Base-by-base conservation (phyloP, 1,140 invertebrate species). In the Drosophila obscura region DNA sequence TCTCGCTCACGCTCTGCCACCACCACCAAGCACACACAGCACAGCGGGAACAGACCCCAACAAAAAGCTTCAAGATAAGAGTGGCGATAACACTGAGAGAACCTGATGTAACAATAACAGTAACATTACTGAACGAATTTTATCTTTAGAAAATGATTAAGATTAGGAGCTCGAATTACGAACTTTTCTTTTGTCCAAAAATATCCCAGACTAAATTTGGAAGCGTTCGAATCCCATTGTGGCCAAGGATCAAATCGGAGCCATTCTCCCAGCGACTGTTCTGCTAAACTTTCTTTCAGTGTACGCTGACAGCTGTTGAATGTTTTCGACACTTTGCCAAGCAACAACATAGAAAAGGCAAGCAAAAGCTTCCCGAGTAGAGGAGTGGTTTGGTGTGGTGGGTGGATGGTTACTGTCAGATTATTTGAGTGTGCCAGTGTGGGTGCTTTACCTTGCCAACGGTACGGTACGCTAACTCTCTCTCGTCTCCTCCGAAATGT, bases 301-400 rank as follows among this genome's bases (percentile, higher is more conserved):
- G 67, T 39, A 15, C n/a, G 22, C 11, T 31, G 73, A 72, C 82
- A 85, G 82, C 82, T 85, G 83, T 85, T 87, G 83, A 87, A 82
- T 66, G 79, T 77, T 82, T 82, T 82, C 61, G 74, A 77, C 58
- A 73, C 71, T 80, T 75, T 55, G 59, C 73, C 46, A 76, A 66
- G 62, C 66, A 71, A 73, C 61, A 73, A 46, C 35, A 39, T 44
- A 74, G 44, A 61, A 50, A 75, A 73, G 56, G 63, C 64, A 74
- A 77, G 71, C 72, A 58, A 84, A 84, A 80, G 73, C 81, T 80
- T 55, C 49, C 59, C 19, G 65, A n/a, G 19, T 39, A 44, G 65
- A 26, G 24, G 57, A 48, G 58, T 19, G 35, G 58, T 51, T 26
- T 57, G 59, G 59, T 55, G 50, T 43, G 39, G 15, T 16, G 45